These are phyloP conservation scores for Eulemur coronatus DNA, from an alignment of 2,797 vertebrate genomes.

Conservation along the genomic window DNA sequence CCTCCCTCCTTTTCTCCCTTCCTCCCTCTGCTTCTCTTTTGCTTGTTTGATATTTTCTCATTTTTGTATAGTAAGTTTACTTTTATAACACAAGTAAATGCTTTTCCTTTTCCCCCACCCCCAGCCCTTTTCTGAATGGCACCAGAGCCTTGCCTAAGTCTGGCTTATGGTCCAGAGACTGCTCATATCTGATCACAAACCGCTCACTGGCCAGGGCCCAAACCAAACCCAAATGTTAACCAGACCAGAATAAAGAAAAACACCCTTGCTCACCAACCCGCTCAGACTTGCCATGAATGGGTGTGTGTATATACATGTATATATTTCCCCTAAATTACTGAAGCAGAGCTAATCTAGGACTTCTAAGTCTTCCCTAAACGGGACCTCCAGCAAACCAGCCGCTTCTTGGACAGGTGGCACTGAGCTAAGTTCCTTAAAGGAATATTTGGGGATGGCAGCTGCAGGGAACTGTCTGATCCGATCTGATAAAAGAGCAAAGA, in stretches of 20 bases:
- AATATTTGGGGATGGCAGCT: neutral
- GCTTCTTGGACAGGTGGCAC: neutral
- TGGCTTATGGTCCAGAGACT: neutral
- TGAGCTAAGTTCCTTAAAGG: neutral
- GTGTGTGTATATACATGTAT: rapidly evolving
- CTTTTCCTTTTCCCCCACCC: neutral
- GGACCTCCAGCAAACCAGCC: neutral
- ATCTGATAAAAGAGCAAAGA: neutral
- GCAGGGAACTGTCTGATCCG: neutral
- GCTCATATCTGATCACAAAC: neutral
- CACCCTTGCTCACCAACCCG: neutral
- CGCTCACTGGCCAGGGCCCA: neutral
- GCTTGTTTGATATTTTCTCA: neutral
- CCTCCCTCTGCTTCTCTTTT: neutral
- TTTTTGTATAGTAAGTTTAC: neutral
- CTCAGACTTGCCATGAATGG: neutral
- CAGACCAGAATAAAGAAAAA: neutral
- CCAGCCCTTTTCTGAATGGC: neutral
- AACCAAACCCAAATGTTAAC: neutral
- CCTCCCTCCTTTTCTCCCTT: neutral
- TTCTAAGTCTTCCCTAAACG: neutral
- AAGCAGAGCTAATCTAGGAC: neutral
- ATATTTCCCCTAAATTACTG: neutral
- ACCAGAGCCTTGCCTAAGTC: neutral
- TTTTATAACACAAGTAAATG: neutral